A percentile compares a stretch with the other conserved stretches of the same genome.
Conservation (phyloP, 2,113 vertebrate genomes). For the Stegastes partitus region DNA sequence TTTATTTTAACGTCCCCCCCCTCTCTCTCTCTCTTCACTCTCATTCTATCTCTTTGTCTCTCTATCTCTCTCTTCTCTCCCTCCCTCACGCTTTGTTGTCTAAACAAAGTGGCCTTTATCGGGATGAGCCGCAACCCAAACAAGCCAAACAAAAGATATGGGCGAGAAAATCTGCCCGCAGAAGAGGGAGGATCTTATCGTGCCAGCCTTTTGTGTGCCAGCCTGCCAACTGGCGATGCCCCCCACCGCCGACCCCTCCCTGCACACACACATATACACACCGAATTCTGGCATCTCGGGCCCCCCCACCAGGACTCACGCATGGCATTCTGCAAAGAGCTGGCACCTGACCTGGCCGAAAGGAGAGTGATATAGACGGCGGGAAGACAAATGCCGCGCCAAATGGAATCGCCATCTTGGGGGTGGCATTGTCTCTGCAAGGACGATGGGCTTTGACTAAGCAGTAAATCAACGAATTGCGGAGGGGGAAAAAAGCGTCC, state of each 20-base stretch:
- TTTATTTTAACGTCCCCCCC: conserved; percentile 42
- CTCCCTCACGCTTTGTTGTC: conserved; percentile 82
- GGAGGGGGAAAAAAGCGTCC: neutral
- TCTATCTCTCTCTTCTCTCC: conserved; percentile 65
- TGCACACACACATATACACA: conserved; percentile 20
- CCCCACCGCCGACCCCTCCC: conserved; percentile 53
- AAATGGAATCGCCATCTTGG: conserved; percentile 68
- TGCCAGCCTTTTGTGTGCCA: conserved; percentile 82
- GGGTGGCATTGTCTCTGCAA: conserved; percentile 23
- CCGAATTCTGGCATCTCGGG: conserved; percentile 54
- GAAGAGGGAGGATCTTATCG: conserved; percentile 75
- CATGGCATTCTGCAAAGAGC: conserved; percentile 49
- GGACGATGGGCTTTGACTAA: conserved; percentile 8
- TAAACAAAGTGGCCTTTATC: conserved; percentile 86
- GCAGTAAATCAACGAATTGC: neutral
- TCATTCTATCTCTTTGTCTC: conserved; percentile 66
- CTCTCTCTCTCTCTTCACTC: conserved; percentile 52
- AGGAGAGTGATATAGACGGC: conserved; percentile 38
- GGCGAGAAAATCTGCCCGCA: conserved; percentile 78
- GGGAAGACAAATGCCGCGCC: conserved; percentile 21
- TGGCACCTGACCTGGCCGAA: conserved; percentile 67
- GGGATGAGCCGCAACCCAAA: conserved; percentile 82
- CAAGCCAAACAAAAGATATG: conserved; percentile 82
- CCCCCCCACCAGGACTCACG: conserved; percentile 28
- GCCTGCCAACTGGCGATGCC: conserved; percentile 79